A percentile compares a stretch with the other conserved stretches of the same genome.
These are phyloP conservation scores for Venustoraphidia nigricollis DNA, from an alignment of 2,888 invertebrate species.

Conservation along the genomic window DNA sequence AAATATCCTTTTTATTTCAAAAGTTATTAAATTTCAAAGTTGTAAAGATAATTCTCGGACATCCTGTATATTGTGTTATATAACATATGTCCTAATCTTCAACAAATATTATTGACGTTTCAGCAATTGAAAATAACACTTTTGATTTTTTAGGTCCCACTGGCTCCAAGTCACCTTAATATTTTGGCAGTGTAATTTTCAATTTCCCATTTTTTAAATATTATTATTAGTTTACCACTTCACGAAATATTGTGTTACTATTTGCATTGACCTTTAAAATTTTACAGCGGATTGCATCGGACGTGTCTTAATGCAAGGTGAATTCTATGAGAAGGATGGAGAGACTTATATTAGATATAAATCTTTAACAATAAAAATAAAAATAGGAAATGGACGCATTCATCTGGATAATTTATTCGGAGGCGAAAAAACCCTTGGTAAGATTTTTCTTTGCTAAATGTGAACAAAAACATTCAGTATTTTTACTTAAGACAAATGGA, in stretches of 20 bases:
- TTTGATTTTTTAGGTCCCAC: no score
- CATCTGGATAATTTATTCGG: conserved; percentile 35
- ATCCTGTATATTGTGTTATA: no score
- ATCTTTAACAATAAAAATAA: conserved; percentile 29
- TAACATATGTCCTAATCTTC: no score
- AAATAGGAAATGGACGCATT: conserved; percentile 30
- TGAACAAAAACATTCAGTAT: no score
- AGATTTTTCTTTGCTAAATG: conserved; percentile 8
- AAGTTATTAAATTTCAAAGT: no score
- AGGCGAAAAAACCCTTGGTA: conserved; percentile 35
- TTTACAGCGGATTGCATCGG: conserved; percentile 24
- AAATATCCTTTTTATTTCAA: no score
- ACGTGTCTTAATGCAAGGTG: conserved; percentile 22
- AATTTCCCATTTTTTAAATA: not conserved
- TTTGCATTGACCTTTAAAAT: no score
- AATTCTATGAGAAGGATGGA: conserved; percentile 24
- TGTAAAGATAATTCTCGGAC: no score
- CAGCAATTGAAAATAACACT: not conserved
- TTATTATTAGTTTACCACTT: conserved; percentile 19
- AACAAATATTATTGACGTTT: no score
- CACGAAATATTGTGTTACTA: not conserved
- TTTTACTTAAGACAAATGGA: no score
- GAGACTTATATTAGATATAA: conserved; percentile 27
- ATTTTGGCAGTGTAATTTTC: not conserved
- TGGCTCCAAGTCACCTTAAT: no score